These are phyloP conservation scores for Drosophila hydei DNA, from an alignment of 1,140 invertebrate genomes.

Conservation along the genomic window DNA sequence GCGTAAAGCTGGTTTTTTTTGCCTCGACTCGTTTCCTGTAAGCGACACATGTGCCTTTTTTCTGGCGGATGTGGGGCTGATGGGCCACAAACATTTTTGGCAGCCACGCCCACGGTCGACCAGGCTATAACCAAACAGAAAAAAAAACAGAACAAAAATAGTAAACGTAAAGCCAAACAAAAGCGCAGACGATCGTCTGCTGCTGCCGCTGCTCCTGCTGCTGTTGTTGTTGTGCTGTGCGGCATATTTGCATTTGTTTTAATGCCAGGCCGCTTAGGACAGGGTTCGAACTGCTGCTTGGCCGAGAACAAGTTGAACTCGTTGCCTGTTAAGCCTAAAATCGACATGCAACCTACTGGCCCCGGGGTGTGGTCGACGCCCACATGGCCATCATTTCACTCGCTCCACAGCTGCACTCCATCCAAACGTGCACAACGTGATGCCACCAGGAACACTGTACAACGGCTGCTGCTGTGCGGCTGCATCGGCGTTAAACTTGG, in stretches of 20 bases:
- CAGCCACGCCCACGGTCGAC: slow-evolving; percentile 31
- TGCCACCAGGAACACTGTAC: slow-evolving; percentile 2
- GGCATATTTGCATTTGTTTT: slow-evolving; percentile 72
- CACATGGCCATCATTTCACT: slow-evolving; percentile 19
- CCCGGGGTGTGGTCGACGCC: slow-evolving; percentile 52
- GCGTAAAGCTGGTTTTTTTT: slow-evolving; percentile 28
- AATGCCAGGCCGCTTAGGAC: slow-evolving; percentile 60
- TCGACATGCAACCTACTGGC: slow-evolving; percentile 65
- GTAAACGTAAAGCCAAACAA: slow-evolving; percentile 41
- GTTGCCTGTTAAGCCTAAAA: slow-evolving; percentile 71
- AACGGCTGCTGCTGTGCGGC: slow-evolving; percentile 43
- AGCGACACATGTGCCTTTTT: slow-evolving; percentile 31
- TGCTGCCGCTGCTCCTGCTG: slow-evolving; percentile 22
- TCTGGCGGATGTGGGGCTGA: neutral
- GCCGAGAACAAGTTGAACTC: slow-evolving; percentile 57
- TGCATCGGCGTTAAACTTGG: slow-evolving; percentile 69
- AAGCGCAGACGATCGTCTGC: slow-evolving; percentile 48
- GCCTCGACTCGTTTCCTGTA: slow-evolving; percentile 14
- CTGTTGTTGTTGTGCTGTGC: slow-evolving; percentile 40
- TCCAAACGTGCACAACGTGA: slow-evolving; percentile 26
- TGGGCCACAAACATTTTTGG: slow-evolving; percentile 38
- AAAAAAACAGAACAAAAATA: neutral
- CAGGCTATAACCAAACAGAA: neutral
- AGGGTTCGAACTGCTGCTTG: neutral
- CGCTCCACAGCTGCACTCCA: neutral